Evolutionary conservation across 2,888 invertebrate genomes (phyloP).

Genomic region (Eucriotettix oculatus): DNA sequence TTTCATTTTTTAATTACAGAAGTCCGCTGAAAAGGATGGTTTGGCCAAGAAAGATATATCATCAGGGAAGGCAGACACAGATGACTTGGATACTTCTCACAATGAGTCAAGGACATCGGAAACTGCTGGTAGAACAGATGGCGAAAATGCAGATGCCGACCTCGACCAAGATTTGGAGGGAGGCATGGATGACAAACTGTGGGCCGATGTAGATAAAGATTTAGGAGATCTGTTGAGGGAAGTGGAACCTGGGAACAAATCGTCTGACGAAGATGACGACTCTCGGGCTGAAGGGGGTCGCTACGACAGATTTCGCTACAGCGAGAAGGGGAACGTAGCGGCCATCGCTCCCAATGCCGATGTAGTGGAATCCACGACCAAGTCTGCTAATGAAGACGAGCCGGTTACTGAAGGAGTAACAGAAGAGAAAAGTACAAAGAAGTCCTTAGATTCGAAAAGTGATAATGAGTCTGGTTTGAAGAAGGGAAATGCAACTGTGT

Average conservation of each 20-base stretch:
- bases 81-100: conserved; percentile 1
- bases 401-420: neutral
- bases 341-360: neutral
- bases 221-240: conserved; percentile 53
- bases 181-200: conserved; percentile 46
- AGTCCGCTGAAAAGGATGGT: neutral
- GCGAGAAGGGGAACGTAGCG: conserved; percentile 34
- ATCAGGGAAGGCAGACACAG: neutral
- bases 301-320: conserved; percentile 46
- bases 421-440: neutral
- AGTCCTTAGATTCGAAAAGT: too few species aligned
- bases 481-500: too few species aligned
- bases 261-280: conserved; percentile 51
- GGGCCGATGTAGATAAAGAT: conserved; percentile 71
- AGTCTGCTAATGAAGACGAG: neutral
- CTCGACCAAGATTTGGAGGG: conserved; percentile 19
- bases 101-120: neutral
- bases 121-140: neutral
- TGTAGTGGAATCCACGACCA: neutral
- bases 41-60: neutral
- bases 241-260: conserved; percentile 29
- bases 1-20: neutral
- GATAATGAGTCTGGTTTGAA: too few species aligned
- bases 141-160: conserved; percentile 21
- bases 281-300: conserved; percentile 33